Conservation (phyloP, 2,888 invertebrate species). For the Sesia bembeciformis region DNA sequence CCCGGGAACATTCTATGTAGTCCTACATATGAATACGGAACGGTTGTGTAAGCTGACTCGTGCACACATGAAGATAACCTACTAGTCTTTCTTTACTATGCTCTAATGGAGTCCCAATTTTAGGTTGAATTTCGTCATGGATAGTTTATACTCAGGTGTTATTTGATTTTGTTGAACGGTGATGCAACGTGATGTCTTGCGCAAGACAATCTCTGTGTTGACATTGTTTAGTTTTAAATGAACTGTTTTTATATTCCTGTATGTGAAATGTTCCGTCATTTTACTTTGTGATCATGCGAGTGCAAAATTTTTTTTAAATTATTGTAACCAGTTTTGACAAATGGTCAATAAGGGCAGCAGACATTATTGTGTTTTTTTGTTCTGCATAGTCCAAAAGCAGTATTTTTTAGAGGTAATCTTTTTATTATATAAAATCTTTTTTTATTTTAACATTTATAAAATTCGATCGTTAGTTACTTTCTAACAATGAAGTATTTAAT, state of each 20-base stretch:
- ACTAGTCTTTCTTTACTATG: no score
- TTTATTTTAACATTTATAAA: constrained; percentile 65
- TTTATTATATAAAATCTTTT: constrained; percentile 61
- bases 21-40: no score
- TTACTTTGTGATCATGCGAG: constrained; percentile 72
- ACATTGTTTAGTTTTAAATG: no score
- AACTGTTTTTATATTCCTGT: constrained; percentile 41
- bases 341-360: constrained; percentile 61
- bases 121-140: no score
- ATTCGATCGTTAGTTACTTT: constrained; percentile 74
- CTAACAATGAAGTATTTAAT: constrained; percentile 74
- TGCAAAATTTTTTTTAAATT: constrained; percentile 57
- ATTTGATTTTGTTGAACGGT: no score
- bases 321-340: constrained; percentile 51
- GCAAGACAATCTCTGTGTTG: no score
- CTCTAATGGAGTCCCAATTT: no score
- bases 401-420: constrained; percentile 71
- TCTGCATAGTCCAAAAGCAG: constrained; percentile 71
- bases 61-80: no score
- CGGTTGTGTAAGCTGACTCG: no score
- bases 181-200: no score
- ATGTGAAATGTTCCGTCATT: constrained; percentile 67
- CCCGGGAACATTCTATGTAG: no score
- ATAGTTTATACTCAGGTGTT: no score
- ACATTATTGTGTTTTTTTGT: constrained; percentile 38